Base-by-base conservation (phyloP, 2,888 invertebrate species). In the Pardosa pseudoannulata region DNA sequence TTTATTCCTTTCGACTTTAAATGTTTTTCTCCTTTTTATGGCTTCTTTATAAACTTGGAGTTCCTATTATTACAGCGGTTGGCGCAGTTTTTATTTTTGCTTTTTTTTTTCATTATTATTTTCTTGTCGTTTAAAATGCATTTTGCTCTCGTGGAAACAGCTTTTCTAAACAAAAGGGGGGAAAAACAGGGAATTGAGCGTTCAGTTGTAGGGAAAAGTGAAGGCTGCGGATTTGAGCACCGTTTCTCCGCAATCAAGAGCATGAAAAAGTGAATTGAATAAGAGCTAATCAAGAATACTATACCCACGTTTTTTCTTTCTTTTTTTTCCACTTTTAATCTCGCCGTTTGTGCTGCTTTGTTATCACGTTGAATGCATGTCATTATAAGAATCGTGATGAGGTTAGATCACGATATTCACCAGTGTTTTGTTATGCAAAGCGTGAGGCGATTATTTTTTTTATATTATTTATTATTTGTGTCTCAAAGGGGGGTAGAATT, bases 31-130 rank as follows among this genome's bases (percentile, higher is more conserved):
- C 39, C 23, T 78, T 83, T 76, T 85, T 78, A 68, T 85, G 62
- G 68, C 50, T 67, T n/a, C 72, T 67, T 85, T 85, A 85, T 72
- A 78, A 85, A 78, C 68, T 85, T 67, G 67, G 41, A 46, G 56
- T 72, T 62, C 72, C 64, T 67, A 73, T 85, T 73, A 73, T 78
- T 56, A 73, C 73, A 41, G 83, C 16, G 78, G 72, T 73, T 82
- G 75, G 29, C 19, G 46, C 39, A 76, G 41, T 67, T 76, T 67
- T 71, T 50, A 32, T 19, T n/a, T n/a, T n/a, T n/a, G n/a, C n/a
- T 72, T 68, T 36, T 32, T 67, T 67, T 56, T 19, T 23, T 50
- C 16, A 31, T 67, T 46, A 29, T 36, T n/a, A 1, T 56, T 19
- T 62, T 72, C 46, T 67, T 3, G 71, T 36, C 9, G 46, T 80